These are phyloP conservation scores for Gymnarchus niloticus DNA, from an alignment of 2,113 vertebrate species.

Conservation along the genomic window DNA sequence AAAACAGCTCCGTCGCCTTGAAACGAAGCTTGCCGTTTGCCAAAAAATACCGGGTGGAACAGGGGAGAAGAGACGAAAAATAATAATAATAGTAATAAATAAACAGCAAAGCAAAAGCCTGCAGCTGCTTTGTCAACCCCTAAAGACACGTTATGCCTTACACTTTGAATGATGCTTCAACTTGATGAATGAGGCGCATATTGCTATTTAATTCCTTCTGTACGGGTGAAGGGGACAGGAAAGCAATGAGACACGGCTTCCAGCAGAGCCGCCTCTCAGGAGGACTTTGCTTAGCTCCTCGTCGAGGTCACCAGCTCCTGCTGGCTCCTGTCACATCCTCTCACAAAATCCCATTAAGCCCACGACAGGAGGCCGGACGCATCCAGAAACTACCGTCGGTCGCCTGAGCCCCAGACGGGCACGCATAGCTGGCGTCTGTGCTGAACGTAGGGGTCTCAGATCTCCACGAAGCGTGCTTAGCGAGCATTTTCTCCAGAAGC, in stretches of 20 bases:
- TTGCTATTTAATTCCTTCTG: slow-evolving; percentile 9
- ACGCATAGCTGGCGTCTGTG: too few species aligned
- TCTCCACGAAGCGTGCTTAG: background rate
- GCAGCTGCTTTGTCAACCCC: background rate
- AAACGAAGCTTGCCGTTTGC: background rate
- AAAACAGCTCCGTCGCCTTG: background rate
- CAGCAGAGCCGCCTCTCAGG: background rate
- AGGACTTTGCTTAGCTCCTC: slow-evolving; percentile 1
- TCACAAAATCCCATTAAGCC: slow-evolving; percentile 28
- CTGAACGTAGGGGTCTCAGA: background rate
- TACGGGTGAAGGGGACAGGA: background rate
- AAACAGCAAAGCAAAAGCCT: slow-evolving; percentile 2
- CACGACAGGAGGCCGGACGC: slow-evolving; percentile 38
- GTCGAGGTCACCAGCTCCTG: slow-evolving; percentile 50
- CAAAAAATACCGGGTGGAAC: background rate
- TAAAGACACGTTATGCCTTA: slow-evolving; percentile 9
- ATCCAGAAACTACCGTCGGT: slow-evolving; percentile 36
- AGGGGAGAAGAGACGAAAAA: background rate
- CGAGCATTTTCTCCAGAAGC: background rate
- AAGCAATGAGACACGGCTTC: background rate
- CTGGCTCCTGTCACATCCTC: slow-evolving; percentile 38
- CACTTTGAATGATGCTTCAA: background rate
- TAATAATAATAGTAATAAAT: background rate
- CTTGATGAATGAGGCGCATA: slow-evolving; percentile 4
- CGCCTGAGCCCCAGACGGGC: too few species aligned